Percentiles rank a stretch among this genome's conserved stretches.
Evolutionary conservation across 2,888 invertebrate genomes (phyloP).

Genomic region (Ernsta delagoae): DNA sequence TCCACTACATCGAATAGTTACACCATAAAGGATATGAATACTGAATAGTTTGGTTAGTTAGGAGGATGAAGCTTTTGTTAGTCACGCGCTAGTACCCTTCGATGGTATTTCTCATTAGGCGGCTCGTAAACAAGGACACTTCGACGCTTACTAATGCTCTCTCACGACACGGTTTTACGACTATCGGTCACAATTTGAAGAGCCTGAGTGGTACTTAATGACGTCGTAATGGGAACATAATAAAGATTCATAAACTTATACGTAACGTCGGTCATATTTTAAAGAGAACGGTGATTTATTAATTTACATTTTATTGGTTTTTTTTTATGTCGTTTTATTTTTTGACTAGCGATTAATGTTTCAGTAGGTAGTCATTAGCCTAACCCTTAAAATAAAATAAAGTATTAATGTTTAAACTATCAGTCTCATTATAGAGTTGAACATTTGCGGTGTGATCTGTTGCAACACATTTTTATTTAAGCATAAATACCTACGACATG

Average conservation of each 20-base stretch:
- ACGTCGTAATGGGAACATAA: constrained; percentile 53
- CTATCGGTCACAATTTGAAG: constrained; percentile 62
- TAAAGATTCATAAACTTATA: constrained; percentile 51
- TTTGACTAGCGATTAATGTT: too few species aligned
- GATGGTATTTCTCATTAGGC: constrained; percentile 75
- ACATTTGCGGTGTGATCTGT: neutral
- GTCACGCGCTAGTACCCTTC: constrained; percentile 62
- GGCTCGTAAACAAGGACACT: constrained; percentile 75
- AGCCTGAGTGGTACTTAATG: constrained; percentile 51
- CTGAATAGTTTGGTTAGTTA: constrained; percentile 31
- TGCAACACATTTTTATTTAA: constrained; percentile 52
- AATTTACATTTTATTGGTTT: too few species aligned
- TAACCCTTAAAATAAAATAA: too few species aligned
- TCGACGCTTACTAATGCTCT: constrained; percentile 73
- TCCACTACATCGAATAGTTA: neutral
- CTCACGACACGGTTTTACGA: constrained; percentile 70
- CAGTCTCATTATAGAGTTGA: neutral
- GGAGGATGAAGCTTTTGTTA: constrained; percentile 60
- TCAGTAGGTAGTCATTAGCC: too few species aligned
- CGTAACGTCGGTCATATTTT: neutral
- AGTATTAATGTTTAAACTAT: too few species aligned
- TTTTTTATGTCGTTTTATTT: too few species aligned
- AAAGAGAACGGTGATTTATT: neutral
- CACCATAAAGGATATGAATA: neutral
- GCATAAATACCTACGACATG: constrained; percentile 65